Evolutionary conservation across 2,797 vertebrate species (phyloP), one percentile per base, ranked within the genome.

Genomic region (Dendrocincla fuliginosa): DNA sequence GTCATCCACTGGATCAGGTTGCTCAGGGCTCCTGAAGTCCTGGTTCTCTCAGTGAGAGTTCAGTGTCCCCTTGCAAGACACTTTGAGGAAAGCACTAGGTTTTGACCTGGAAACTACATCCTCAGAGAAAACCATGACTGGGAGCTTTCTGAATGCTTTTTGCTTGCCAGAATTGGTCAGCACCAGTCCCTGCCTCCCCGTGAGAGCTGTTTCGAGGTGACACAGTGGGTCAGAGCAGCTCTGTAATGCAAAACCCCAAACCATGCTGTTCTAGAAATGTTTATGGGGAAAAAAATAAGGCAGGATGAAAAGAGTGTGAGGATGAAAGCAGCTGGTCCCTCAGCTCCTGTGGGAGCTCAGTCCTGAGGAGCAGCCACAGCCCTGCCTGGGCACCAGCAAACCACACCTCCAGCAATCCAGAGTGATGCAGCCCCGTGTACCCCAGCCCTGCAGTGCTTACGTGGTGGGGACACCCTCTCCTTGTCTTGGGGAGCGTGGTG

Each of bases 361-460:
- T 20, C 49, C 83, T 2, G 2, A 79, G 65, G 53, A 92, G 73
- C 47, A 69, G 56, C 81, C 19, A 13, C 67, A 56, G 46, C 64
- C 68, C 82, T 75, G 25, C n/a, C 42, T 52, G 47, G 27, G 42
- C 1, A 16, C 46, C 24, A 18, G 13, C 27, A 25, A 39, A 11
- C 56, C 35, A 5, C 35, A 23, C 24, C 18, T 44, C 24, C 37
- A 18, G 25, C 63, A 5, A 4, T 5, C 77, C 75, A 13, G 18
- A n/a, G 46, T 2, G 17, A 71, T 18, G 37, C 2, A 64, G 37
- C 59, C 16, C 35, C 2, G 8, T 0, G 3, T 2, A 11, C 10
- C 2, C 4, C 35, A 13, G 17, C 13, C 57, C 42, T 60, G 57
- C 5, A 37, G 32, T 91, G 92, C 97, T 96, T 90, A 98, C 98